phyloP scores from a whole-genome alignment of 2,888 invertebrate species.

The Lasioglossum pauxillum region DNA sequence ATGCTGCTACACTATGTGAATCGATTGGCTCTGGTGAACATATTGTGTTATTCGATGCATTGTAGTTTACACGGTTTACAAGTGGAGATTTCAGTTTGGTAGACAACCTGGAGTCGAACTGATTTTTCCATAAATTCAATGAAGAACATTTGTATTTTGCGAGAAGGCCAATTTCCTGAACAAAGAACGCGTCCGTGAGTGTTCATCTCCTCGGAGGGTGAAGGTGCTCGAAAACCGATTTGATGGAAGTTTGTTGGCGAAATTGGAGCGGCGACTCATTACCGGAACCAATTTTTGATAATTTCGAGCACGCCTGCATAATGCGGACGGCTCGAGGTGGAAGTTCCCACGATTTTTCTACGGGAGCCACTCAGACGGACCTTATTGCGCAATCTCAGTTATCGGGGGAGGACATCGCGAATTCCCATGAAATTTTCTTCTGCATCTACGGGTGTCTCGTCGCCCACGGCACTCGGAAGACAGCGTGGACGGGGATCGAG shows the following conservation, averaged over 20 bases:
- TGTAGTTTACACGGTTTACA: no score
- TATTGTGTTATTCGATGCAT: background rate
- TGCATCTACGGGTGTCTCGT: slow-evolving; percentile 4
- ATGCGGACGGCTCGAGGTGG: background rate
- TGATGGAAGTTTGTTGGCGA: background rate
- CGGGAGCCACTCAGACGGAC: slow-evolving; percentile 12
- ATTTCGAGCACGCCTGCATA: background rate
- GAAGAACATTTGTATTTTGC: background rate
- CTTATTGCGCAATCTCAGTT: slow-evolving; percentile 48
- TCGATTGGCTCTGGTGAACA: background rate
- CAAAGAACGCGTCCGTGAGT: background rate
- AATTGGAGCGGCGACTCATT: background rate
- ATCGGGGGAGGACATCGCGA: slow-evolving; percentile 30
- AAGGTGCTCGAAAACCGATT: background rate
- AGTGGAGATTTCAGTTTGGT: background rate
- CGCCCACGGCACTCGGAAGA: slow-evolving; percentile 6
- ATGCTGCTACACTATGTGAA: background rate
- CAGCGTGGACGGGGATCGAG: slow-evolving; percentile 14
- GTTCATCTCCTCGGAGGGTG: background rate
- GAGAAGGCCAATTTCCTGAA: background rate
- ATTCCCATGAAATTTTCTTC: slow-evolving; percentile 44
- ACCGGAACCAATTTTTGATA: slow-evolving; percentile 3
- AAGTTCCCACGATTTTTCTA: background rate
- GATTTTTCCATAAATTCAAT: background rate
- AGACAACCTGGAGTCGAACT: background rate